These are phyloP conservation scores for Hemibagrus wyckioides DNA, from an alignment of 2,113 vertebrate species.

Conservation along the genomic window DNA sequence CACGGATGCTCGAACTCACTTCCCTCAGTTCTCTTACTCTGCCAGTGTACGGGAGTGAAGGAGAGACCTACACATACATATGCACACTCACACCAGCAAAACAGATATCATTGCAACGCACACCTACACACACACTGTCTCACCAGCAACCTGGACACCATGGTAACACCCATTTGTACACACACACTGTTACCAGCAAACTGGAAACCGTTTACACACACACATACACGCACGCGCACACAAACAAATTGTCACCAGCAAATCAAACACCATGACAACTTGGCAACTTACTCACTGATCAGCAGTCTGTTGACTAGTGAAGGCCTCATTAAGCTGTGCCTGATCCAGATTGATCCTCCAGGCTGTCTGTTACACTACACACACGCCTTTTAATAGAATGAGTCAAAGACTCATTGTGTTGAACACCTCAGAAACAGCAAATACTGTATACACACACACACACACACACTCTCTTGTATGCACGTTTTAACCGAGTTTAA, in stretches of 20 bases:
- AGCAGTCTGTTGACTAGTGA: neutral
- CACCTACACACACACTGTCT: slow-evolving; percentile 22
- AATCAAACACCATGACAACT: slow-evolving; percentile 43
- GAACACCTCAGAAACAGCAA: slow-evolving; percentile 70
- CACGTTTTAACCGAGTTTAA: slow-evolving; percentile 53
- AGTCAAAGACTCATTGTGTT: slow-evolving; percentile 67
- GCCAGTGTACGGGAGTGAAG: slow-evolving; percentile 89
- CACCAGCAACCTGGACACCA: slow-evolving; percentile 55
- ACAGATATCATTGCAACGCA: slow-evolving; percentile 23
- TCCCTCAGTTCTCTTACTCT: slow-evolving; percentile 95
- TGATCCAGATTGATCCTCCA: slow-evolving; percentile 33
- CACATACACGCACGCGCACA: slow-evolving; percentile 37
- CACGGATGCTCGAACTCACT: slow-evolving; percentile 85
- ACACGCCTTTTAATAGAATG: slow-evolving; percentile 63
- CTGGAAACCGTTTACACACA: neutral
- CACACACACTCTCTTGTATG: slow-evolving; percentile 51
- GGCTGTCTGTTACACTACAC: slow-evolving; percentile 63
- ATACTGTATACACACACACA: slow-evolving; percentile 43
- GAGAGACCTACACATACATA: slow-evolving; percentile 18
- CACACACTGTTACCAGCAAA: slow-evolving; percentile 56
- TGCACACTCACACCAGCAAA: neutral
- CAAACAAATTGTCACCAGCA: slow-evolving; percentile 54
- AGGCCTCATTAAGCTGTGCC: slow-evolving; percentile 65
- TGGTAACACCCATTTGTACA: slow-evolving; percentile 38
- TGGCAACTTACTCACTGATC: neutral